phyloP scores from a whole-genome alignment of 2,113 vertebrate species.

The Rhynchopsitta pachyrhyncha region DNA sequence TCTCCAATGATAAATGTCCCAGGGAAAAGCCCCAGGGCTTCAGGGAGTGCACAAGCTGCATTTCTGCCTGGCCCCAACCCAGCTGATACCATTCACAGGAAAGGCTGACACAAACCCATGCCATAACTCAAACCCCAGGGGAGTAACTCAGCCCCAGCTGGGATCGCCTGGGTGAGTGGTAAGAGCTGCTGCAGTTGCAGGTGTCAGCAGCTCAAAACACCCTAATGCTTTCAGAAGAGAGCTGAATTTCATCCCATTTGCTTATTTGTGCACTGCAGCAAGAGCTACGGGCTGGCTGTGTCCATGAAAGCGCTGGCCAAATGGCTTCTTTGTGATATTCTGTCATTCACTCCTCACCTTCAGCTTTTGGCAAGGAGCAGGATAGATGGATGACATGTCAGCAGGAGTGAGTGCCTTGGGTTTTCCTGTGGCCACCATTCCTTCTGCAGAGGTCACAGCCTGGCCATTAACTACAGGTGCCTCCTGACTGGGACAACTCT shows the following conservation, averaged over 20 bases:
- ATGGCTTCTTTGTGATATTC: neutral
- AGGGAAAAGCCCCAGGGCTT: neutral
- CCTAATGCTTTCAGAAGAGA: neutral
- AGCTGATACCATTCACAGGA: neutral
- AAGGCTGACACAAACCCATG: neutral
- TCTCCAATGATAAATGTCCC: neutral
- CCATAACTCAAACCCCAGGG: neutral
- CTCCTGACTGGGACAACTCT: neutral
- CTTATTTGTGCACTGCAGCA: neutral
- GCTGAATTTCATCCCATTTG: neutral
- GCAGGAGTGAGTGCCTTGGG: neutral
- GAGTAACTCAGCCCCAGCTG: neutral
- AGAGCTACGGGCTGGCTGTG: neutral
- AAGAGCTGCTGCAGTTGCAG: neutral
- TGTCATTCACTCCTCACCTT: constrained; percentile 10
- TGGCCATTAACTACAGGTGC: neutral
- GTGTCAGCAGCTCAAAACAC: neutral
- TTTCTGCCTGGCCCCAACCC: neutral
- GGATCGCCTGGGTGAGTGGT: rapidly evolving
- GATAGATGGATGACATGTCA: neutral
- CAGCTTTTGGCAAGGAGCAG: constrained; percentile 2
- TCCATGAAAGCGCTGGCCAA: neutral
- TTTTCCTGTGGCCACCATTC: neutral
- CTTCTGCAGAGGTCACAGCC: neutral
- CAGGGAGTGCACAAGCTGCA: neutral